These are phyloP conservation scores for Zaprionus vittiger DNA, from an alignment of 1,140 invertebrate species.

Conservation along the genomic window DNA sequence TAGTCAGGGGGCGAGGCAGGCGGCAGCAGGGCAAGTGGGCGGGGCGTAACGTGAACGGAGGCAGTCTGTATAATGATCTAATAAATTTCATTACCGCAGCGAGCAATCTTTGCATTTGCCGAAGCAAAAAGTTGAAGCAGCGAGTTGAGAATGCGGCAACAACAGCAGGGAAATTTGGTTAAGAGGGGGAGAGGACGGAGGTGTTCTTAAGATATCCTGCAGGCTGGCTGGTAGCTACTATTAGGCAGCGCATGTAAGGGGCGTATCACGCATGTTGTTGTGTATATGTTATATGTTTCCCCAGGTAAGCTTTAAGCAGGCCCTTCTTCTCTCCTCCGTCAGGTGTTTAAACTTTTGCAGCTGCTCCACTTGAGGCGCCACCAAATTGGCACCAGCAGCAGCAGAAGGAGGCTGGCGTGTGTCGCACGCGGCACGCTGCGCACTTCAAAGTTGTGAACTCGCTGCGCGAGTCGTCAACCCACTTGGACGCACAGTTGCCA, in stretches of 20 bases:
- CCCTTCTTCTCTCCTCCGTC: neutral
- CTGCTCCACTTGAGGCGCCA: conserved; percentile 65
- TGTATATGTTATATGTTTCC: conserved; percentile 20
- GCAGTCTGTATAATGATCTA: conserved; percentile 78
- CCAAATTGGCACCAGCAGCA: conserved; percentile 43
- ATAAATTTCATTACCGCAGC: conserved; percentile 80
- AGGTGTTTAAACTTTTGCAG: conserved; percentile 52
- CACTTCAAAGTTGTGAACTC: conserved; percentile 68
- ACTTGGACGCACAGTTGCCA: conserved; percentile 40
- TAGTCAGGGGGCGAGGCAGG: neutral
- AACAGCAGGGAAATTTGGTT: neutral
- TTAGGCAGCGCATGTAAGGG: conserved; percentile 50
- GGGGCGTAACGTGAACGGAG: conserved; percentile 15
- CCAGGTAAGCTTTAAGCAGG: conserved; percentile 37
- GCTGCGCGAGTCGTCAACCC: conserved; percentile 61
- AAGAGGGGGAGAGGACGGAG: neutral
- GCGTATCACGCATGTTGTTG: conserved; percentile 21
- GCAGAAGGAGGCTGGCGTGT: conserved; percentile 40
- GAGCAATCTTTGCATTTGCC: conserved; percentile 43
- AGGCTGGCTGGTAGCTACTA: conserved; percentile 50
- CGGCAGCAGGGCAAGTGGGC: neutral
- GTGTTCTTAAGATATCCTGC: neutral
- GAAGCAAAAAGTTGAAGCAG: conserved; percentile 27
- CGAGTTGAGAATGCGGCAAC: neutral
- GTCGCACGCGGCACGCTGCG: conserved; percentile 20